Evolutionary conservation across 2,888 invertebrate species (phyloP).

Genomic region (Chymomyza amoena): DNA sequence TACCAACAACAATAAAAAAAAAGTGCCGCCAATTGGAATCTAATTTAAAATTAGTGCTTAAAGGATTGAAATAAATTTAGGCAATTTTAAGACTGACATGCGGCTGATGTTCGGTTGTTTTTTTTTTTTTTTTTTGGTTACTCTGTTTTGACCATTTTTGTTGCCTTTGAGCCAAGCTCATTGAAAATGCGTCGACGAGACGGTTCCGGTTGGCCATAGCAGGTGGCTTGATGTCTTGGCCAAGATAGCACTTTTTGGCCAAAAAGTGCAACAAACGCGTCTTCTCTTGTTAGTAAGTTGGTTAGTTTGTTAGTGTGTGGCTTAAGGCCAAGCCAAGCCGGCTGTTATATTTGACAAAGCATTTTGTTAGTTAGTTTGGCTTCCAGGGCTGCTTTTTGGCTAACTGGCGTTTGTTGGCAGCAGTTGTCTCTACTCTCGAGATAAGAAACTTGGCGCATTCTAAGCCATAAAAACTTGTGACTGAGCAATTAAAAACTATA

Average conservation of each 20-base stretch:
- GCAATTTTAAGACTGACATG: conserved; percentile 52
- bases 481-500: conserved; percentile 39
- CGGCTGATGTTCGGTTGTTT: conserved; percentile 47
- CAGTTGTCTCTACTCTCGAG: background rate
- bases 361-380: background rate
- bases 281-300: conserved; percentile 17
- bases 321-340: conserved; percentile 30
- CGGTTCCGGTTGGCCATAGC: conserved; percentile 53
- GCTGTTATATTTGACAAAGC: conserved; percentile 43
- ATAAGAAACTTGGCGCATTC: background rate
- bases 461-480: background rate
- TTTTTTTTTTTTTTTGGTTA: conserved; percentile 3
- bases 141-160: conserved; percentile 17
- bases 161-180: conserved; percentile 37
- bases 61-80: conserved; percentile 73
- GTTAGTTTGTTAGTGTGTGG: conserved; percentile 8
- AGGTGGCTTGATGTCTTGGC: conserved; percentile 64
- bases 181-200: conserved; percentile 58
- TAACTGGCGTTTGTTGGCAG: background rate
- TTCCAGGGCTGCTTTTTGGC: background rate
- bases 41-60: conserved; percentile 72
- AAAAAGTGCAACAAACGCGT: conserved; percentile 30
- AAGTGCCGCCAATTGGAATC: conserved; percentile 64
- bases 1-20: background rate
- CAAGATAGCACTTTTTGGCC: conserved; percentile 36